These are phyloP conservation scores for Desoria tigrina DNA, from an alignment of 2,888 invertebrate genomes.

Conservation along the genomic window DNA sequence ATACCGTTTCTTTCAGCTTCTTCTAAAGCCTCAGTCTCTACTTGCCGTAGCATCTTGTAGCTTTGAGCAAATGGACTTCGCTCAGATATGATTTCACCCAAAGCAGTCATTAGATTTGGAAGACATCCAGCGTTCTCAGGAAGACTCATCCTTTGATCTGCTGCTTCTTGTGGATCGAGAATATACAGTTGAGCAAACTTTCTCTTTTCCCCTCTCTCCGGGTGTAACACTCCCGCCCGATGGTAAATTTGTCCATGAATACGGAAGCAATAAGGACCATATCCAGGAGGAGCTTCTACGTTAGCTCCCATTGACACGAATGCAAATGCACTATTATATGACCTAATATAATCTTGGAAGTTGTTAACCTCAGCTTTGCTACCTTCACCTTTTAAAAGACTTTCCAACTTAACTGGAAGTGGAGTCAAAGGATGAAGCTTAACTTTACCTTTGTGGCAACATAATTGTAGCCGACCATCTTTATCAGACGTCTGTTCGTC, in stretches of 20 bases:
- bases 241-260: conserved; percentile 50
- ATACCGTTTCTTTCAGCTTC: neutral
- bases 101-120: neutral
- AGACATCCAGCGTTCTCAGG: neutral
- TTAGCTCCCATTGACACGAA: conserved; percentile 48
- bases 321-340: conserved; percentile 40
- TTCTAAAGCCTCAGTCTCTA: conserved; percentile 19
- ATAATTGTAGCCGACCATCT: conserved; percentile 18
- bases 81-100: neutral
- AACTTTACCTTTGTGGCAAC: conserved; percentile 41
- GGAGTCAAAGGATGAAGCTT: neutral
- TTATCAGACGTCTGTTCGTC: conserved; percentile 8
- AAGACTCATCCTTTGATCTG: neutral
- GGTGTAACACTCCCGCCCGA: conserved; percentile 17
- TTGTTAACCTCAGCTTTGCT: conserved; percentile 9
- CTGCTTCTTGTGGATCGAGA: conserved; percentile 27
- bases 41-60: conserved; percentile 46
- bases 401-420: conserved; percentile 9
- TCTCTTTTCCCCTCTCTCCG: neutral
- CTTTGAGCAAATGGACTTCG: conserved; percentile 41
- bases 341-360: conserved; percentile 27
- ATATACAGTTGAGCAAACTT: conserved; percentile 34
- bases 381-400: conserved; percentile 17
- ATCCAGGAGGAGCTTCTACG: conserved; percentile 15
- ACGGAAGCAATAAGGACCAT: conserved; percentile 38